phyloP scores from a whole-genome alignment of 1,140 invertebrate genomes.

The Zaprionus davidi region DNA sequence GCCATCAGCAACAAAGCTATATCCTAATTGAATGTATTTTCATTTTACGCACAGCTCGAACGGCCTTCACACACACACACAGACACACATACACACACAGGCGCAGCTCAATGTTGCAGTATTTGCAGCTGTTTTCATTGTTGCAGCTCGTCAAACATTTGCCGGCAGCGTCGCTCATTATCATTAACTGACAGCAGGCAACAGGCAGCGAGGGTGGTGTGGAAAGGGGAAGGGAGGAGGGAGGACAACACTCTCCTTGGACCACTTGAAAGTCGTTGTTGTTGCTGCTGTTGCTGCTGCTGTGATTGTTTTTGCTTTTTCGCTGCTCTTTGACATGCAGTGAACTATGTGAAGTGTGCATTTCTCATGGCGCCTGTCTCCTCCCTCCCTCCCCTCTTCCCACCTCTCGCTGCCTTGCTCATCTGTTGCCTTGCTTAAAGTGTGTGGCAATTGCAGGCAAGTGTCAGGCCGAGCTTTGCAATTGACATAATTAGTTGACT shows the following conservation, averaged over 20 bases:
- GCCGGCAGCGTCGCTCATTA: slow-evolving; percentile 17
- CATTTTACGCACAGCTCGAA: slow-evolving; percentile 42
- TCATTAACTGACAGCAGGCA: slow-evolving; percentile 37
- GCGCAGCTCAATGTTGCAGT: not conserved
- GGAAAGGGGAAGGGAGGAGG: not conserved
- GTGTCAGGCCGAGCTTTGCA: slow-evolving; percentile 54
- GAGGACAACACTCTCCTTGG: slow-evolving; percentile 17
- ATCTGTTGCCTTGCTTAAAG: slow-evolving; percentile 39
- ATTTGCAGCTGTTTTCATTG: slow-evolving; percentile 29
- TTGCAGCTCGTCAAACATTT: slow-evolving; percentile 37
- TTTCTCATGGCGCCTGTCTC: not conserved
- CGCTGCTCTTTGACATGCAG: slow-evolving; percentile 43
- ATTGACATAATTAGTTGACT: slow-evolving; percentile 70
- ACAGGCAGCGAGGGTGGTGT: not conserved
- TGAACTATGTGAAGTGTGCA: slow-evolving; percentile 35
- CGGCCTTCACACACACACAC: slow-evolving; percentile 35
- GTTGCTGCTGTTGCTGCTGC: slow-evolving; percentile 1
- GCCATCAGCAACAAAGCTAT: slow-evolving; percentile 26
- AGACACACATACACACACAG: slow-evolving; percentile 1
- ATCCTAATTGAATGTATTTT: slow-evolving; percentile 64
- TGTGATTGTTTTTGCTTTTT: slow-evolving; percentile 29
- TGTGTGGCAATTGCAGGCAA: slow-evolving; percentile 55
- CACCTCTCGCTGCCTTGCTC: not conserved
- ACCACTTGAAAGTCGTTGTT: slow-evolving; percentile 37
- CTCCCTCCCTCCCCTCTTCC: not conserved